phyloP scores from a whole-genome alignment of 2,888 invertebrate genomes.

The Hypselothyrea guttata region DNA sequence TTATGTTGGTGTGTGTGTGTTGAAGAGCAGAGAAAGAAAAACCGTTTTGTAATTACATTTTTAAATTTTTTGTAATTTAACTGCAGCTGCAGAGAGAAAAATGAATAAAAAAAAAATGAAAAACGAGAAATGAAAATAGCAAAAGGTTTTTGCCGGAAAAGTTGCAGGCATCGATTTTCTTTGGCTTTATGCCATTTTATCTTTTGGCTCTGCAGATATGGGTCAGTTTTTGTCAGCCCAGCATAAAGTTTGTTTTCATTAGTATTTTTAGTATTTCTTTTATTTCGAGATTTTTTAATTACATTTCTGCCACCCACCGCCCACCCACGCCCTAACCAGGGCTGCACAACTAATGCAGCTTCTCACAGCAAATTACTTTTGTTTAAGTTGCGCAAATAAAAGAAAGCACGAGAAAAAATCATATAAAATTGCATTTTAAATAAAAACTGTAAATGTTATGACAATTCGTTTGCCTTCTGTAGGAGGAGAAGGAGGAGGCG shows the following conservation, averaged over 20 bases:
- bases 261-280: slow-evolving; percentile 14
- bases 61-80: slow-evolving; percentile 54
- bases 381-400: slow-evolving; percentile 32
- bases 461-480: slow-evolving; percentile 27
- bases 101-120: background rate
- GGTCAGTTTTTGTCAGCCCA: slow-evolving; percentile 49
- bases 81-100: slow-evolving; percentile 44
- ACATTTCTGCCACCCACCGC: slow-evolving; percentile 49
- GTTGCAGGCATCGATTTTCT: slow-evolving; percentile 31
- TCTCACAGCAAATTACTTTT: slow-evolving; percentile 38
- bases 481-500: background rate
- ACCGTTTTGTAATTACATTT: slow-evolving; percentile 68
- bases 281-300: slow-evolving; percentile 56
- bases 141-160: slow-evolving; percentile 7
- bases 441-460: slow-evolving; percentile 40
- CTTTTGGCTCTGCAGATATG: slow-evolving; percentile 29
- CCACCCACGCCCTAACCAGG: no score
- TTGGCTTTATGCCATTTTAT: slow-evolving; percentile 1
- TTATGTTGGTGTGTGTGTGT: slow-evolving; percentile 21
- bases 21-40: slow-evolving; percentile 26
- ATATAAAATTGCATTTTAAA: slow-evolving; percentile 36
- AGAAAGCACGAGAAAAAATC: no score
- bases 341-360: no score
- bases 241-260: slow-evolving; percentile 50
- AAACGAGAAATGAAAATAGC: background rate